Evolutionary conservation across 2,888 invertebrate genomes (phyloP), one percentile per base, ranked within the genome.

Genomic region (Andrena dorsata): DNA sequence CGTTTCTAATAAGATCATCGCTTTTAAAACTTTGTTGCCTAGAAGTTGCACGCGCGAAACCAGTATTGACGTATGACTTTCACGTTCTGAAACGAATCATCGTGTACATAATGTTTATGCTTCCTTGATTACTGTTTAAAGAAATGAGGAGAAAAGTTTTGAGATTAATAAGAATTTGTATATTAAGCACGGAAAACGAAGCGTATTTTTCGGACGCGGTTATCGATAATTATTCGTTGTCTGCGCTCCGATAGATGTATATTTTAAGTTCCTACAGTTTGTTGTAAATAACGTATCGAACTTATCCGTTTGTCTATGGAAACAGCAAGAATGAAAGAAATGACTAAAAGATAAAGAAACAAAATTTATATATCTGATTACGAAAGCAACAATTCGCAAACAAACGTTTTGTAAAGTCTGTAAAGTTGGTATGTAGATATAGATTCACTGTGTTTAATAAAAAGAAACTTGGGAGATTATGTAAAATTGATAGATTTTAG

Each of bases 41-140:
- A 84, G 41, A 78, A 80, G 58, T 76, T 76, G 69, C 76, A 80
- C 61, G 56, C 60, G 23, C 74, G 71, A 71, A 87, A 69, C 41
- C 64, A 86, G 47, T 82, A 86, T 83, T 83, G 79, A 88, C 74
- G 68, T 80, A 83, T 82, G 72, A 86, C 58, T 63, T 75, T 81
- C 66, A 73, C 75, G 73, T 82, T 68, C 53, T 81, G 60, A 76
- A 82, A 76, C 75, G 30, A 75, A 61, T 49, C 20, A 41, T 63
- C 28, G 8, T 83, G 79, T 87, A 81, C 49, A 83, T 74, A 87
- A 78, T 77, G 74, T 49, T 56, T 73, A 77, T 81, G 72, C 83
- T 87, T 82, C 80, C 77, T 86, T 77, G 58, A 75, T 84, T 83
- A 71, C 66, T 72, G 60, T 86, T 77, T 30, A 74, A 76, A 68